Base-by-base conservation (phyloP, 2,888 invertebrate genomes). In the Athrips mouffetella region DNA sequence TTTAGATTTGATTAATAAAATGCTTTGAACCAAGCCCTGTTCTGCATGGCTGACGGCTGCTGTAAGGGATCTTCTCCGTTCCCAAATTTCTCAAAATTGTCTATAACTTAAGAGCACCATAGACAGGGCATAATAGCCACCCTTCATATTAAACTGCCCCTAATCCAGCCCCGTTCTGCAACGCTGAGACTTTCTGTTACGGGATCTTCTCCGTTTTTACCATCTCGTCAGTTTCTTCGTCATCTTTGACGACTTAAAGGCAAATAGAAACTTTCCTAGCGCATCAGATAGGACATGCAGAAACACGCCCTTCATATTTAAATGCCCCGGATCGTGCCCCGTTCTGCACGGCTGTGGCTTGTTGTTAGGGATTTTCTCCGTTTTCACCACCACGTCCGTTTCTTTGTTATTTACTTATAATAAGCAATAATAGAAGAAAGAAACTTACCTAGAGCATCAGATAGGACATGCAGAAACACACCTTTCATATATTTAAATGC, bases 101-200 rank as follows among this genome's bases (percentile, higher is more conserved):
- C n/a, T 76, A 83, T 90, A 71, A 81, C 99, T 99, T 41, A n/a
- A 99, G 88, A 15, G 99, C 99, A 87, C 99, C 99, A n/a, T 2
- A 41, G 98, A 98, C 30, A 99, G 83, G 3, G 99, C 95, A 76
- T 99, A 90, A 79, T 99, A 99, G n/a, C 99, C 99, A n/a, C 98
- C 99, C 47, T 96, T 93, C 98, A 99, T 99, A 76, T 99, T 99
- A 94, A 99, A 94, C 75, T 98, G 96, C 2, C 93, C 92, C 0
- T 94, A 91, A 70, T 92, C 90, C 13, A 60, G 63, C 0, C 79
- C 49, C 1, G 70, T 53, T 37, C 65, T 62, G 48, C 70, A 67
- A 0, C 79, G 72, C 88, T 84, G 64, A 90, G 88, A 63, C 51
- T 84, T 79, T 53, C 68, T 73, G 52, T 73, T 76, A 5, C 93